Evolutionary conservation across 2,113 vertebrate species (phyloP), one percentile per base, ranked within the genome.

Genomic region (Bambusicola thoracicus): DNA sequence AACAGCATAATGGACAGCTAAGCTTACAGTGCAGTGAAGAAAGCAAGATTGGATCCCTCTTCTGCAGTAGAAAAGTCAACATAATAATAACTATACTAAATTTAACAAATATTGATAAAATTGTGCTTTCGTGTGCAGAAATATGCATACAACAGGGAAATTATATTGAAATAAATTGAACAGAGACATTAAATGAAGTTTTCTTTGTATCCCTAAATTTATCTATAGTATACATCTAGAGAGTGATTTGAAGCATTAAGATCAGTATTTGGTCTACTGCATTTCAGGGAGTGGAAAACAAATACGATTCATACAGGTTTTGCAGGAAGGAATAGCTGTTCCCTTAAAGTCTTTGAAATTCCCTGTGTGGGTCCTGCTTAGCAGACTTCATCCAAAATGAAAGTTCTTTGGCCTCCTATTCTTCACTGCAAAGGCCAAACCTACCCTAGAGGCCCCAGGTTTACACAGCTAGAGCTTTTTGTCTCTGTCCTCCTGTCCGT

Each of bases 71-170:
- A 51, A 6, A 85, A 90, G 46, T 87, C 55, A 58, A 43, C 46
- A 74, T 70, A 83, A 55, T 40, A 90, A 75, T 56, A 85, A 70
- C 44, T 38, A 87, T 20, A 61, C 66, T 87, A 74, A 51, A 90
- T 94, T 77, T 90, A 90, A 75, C 80, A 75, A 63, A 59, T 61
- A 51, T 43, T 46, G 56, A 84, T 86, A 94, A 95, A 87, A 66
- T 48, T 48, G 22, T n/a, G 67, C 70, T 92, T 91, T 76, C 58
- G 9, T 53, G 48, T 62, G 48, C 53, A 92, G 76, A 88, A 90
- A 89, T 59, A 12, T 72, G 61, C 53, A 74, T 88, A 34, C 30
- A 68, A 51, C 15, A 56, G 30, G 32, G 29, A 56, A 56, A 56
- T 32, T 32, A 32, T 17, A 32, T 56, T 56, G 53, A 56, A 56